A percentile compares a stretch with the other conserved stretches of the same genome.
phyloP scores from a whole-genome alignment of 2,113 vertebrate genomes.

The Amblyornis subalaris region DNA sequence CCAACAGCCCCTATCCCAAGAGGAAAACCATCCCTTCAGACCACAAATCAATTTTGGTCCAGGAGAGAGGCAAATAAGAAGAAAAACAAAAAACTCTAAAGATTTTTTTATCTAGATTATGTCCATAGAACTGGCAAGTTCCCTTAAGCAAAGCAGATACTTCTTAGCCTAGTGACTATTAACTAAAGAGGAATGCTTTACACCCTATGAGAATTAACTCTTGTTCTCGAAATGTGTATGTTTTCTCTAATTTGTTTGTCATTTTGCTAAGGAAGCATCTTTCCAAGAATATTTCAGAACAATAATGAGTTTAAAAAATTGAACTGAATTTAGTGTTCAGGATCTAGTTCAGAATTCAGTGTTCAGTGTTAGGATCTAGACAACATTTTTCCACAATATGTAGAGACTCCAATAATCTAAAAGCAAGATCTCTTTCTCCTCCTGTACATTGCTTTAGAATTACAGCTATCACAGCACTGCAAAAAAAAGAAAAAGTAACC shows the following conservation, averaged over 20 bases:
- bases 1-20: rapidly evolving
- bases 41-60: not conserved
- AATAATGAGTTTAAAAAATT: not conserved
- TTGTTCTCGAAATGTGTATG: not conserved
- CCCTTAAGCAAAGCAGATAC: not conserved
- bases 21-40: not conserved
- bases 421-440: not conserved
- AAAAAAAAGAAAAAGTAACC: not conserved
- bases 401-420: not conserved
- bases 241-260: not conserved
- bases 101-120: not conserved
- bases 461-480: not conserved
- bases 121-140: not conserved
- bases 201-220: not conserved
- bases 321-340: not conserved
- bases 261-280: not conserved
- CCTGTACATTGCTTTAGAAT: not conserved
- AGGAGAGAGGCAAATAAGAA: not conserved
- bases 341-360: too few relatives aligned
- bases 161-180: not conserved
- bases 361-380: too few relatives aligned
- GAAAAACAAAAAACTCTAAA: not conserved
- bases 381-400: not conserved
- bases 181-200: constrained; percentile 21
- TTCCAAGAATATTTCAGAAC: not conserved